Percentiles rank a stretch among this genome's conserved stretches.
phyloP scores from a whole-genome alignment of 2,113 vertebrate species.

The Haemorhous mexicanus region DNA sequence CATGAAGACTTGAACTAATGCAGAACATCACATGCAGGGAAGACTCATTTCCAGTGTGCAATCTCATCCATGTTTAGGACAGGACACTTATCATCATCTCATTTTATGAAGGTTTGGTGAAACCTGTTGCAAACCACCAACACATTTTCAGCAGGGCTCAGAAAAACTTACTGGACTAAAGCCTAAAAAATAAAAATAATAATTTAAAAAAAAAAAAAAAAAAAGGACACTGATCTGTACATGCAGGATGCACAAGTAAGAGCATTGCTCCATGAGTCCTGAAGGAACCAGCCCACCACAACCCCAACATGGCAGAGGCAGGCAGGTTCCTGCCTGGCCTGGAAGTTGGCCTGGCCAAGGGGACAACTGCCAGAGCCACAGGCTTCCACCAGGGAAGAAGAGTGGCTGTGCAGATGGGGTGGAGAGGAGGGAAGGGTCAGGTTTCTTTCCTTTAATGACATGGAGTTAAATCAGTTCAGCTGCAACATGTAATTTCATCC shows the following conservation, averaged over 20 bases:
- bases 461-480: background rate
- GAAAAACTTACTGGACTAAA: background rate
- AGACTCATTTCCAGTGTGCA: accelerated
- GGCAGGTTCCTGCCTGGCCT: background rate
- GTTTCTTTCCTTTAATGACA: background rate
- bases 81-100: background rate
- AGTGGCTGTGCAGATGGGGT: background rate
- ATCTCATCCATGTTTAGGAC: background rate
- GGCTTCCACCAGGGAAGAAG: background rate
- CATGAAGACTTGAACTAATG: background rate
- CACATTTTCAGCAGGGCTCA: background rate
- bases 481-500: background rate
- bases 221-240: accelerated
- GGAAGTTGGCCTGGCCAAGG: background rate
- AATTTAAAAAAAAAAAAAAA: background rate
- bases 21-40: background rate
- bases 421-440: background rate
- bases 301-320: background rate
- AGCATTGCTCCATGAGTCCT: background rate
- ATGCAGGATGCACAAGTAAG: background rate
- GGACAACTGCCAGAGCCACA: background rate
- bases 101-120: background rate
- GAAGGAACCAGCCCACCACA: background rate
- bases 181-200: background rate
- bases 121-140: background rate